Percentiles rank a stretch among this genome's conserved stretches.
Conservation (phyloP, 2,797 vertebrate genomes). For the Rachycentron canadum region DNA sequence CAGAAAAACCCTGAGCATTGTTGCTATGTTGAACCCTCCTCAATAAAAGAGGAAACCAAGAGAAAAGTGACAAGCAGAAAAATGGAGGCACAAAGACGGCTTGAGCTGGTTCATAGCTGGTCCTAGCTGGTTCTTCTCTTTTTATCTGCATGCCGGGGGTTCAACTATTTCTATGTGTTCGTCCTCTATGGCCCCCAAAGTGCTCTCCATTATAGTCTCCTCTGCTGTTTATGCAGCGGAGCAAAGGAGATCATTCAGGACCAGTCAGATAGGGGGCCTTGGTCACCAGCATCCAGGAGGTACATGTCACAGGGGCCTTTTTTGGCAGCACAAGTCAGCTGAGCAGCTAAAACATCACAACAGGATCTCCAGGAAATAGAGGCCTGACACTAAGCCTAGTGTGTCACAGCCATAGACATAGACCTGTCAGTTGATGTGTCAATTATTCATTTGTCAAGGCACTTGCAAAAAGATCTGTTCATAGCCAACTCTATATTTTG, state of each 20-base stretch:
- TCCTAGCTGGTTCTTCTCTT: conserved; percentile 85
- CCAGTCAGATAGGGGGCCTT: conserved; percentile 63
- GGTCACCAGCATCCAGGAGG: conserved; percentile 77
- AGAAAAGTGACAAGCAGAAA: conserved; percentile 79
- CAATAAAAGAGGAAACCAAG: conserved; percentile 77
- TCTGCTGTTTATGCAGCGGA: conserved; percentile 70
- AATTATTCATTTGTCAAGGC: conserved; percentile 66
- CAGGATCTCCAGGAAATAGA: conserved; percentile 66
- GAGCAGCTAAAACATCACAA: conserved; percentile 55
- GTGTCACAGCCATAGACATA: conserved; percentile 58
- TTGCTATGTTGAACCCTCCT: conserved; percentile 70
- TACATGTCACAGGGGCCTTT: conserved; percentile 75
- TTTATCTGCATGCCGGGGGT: conserved; percentile 73
- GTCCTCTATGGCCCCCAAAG: conserved; percentile 60
- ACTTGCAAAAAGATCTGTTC: conserved; percentile 56
- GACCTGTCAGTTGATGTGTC: conserved; percentile 71
- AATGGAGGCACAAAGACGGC: conserved; percentile 77
- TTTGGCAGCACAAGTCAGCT: conserved; percentile 68
- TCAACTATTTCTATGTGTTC: conserved; percentile 67
- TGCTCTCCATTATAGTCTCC: conserved; percentile 55
- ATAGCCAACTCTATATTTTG: conserved; percentile 14
- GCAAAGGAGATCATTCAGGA: conserved; percentile 78
- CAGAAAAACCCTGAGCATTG: conserved; percentile 72
- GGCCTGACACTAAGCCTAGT: conserved; percentile 68
- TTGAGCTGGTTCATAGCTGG: conserved; percentile 85